phyloP scores from a whole-genome alignment of 2,113 vertebrate genomes.

The Atlantisia rogersi region DNA sequence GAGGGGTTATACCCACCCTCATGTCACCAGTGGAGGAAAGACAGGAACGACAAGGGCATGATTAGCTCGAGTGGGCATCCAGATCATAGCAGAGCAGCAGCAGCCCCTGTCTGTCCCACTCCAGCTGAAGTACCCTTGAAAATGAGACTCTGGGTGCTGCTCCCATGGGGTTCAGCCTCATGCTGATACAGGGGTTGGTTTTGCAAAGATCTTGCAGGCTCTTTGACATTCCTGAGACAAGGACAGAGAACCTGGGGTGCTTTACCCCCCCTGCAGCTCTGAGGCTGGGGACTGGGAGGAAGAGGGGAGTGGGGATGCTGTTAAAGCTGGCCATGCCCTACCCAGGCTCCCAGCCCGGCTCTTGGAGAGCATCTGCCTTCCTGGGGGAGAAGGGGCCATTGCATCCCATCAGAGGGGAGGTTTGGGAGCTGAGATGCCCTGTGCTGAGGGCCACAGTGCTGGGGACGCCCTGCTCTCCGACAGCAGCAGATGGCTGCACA shows the following conservation, averaged over 20 bases:
- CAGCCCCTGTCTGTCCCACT: fast-evolving
- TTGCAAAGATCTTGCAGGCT: background rate
- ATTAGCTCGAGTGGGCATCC: background rate
- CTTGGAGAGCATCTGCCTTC: background rate
- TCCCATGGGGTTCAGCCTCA: background rate
- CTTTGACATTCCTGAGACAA: fast-evolving
- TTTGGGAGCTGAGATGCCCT: background rate
- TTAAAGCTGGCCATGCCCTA: background rate
- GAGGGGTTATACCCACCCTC: background rate
- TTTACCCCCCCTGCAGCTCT: background rate
- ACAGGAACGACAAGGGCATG: background rate
- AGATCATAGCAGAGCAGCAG: background rate
- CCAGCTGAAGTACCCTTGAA: background rate
- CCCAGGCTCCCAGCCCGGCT: background rate
- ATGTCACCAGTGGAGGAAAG: background rate
- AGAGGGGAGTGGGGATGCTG: fast-evolving
- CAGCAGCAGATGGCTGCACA: background rate
- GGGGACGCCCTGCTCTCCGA: background rate
- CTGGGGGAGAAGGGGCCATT: fast-evolving
- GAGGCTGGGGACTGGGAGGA: background rate
- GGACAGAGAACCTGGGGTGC: background rate
- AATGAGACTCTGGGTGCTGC: background rate
- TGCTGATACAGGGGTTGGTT: background rate
- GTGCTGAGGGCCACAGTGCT: background rate
- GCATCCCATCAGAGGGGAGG: background rate